Conservation (phyloP, 2,113 vertebrate genomes). For the Passer montanus region DNA sequence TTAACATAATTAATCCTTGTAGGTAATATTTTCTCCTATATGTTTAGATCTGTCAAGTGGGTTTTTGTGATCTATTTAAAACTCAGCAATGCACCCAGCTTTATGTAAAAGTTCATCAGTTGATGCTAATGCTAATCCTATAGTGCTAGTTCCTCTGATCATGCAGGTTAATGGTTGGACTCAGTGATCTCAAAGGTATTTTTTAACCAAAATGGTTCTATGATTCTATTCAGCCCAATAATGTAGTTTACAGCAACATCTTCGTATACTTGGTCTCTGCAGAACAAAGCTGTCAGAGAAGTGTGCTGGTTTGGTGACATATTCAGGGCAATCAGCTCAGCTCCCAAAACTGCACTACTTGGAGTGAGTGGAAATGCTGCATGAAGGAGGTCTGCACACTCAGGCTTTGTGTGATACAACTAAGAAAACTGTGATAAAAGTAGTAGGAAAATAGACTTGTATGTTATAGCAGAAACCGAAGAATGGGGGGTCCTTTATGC, state of each 20-base stretch:
- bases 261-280: background rate
- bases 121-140: background rate
- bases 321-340: background rate
- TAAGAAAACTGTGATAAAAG: background rate
- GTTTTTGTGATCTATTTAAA: background rate
- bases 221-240: background rate
- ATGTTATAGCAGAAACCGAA: background rate
- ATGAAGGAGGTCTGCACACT: background rate
- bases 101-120: background rate
- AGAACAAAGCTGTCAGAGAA: background rate
- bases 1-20: background rate
- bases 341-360: background rate
- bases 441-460: background rate
- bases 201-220: background rate
- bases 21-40: background rate
- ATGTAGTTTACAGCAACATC: background rate
- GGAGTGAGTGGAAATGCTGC: background rate
- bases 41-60: fast-evolving
- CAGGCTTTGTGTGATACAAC: background rate
- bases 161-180: background rate
- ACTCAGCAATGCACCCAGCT: background rate
- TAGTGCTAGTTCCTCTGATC: background rate
- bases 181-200: background rate
- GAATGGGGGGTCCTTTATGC: background rate
- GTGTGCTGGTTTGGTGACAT: background rate